A percentile compares a stretch with the other conserved stretches of the same genome.
Evolutionary conservation across 2,113 vertebrate species (phyloP).

Genomic region (Capreolus pygargus): DNA sequence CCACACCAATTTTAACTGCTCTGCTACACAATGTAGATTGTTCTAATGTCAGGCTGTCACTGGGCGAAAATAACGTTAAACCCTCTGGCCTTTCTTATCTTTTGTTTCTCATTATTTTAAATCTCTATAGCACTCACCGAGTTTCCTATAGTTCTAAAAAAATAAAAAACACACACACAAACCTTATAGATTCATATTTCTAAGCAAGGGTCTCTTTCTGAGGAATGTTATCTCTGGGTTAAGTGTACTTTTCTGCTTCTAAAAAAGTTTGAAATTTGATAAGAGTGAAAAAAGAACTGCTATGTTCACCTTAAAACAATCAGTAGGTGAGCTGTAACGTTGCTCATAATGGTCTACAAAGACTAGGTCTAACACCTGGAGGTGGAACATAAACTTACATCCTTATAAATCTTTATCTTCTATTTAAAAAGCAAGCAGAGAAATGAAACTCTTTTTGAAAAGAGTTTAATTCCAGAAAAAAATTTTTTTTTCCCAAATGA

Average conservation of each 20-base stretch:
- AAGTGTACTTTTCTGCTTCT: slow-evolving; percentile 19
- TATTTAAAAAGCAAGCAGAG: slow-evolving; percentile 40
- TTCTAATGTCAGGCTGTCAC: neutral
- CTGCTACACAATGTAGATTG: neutral
- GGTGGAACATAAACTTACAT: neutral
- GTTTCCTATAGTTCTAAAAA: neutral
- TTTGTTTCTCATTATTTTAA: slow-evolving; percentile 17
- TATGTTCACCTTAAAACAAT: neutral
- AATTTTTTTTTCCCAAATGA: neutral
- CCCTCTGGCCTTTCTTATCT: slow-evolving; percentile 27
- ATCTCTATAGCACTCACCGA: neutral
- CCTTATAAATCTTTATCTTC: slow-evolving; percentile 15
- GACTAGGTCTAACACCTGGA: neutral
- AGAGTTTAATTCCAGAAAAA: slow-evolving; percentile 4
- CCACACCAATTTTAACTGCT: neutral
- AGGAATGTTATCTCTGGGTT: slow-evolving; percentile 1
- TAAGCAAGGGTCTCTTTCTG: neutral
- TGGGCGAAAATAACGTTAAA: neutral
- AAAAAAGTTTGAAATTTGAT: slow-evolving; percentile 3
- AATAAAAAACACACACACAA: neutral
- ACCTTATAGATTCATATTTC: neutral
- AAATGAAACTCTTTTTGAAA: neutral
- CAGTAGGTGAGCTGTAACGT: neutral
- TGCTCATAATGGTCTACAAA: neutral
- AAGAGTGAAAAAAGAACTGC: neutral